A percentile compares a stretch with the other conserved stretches of the same genome.
These are phyloP conservation scores for Sphaeramia orbicularis DNA, from an alignment of 2,797 vertebrate genomes.

Conservation along the genomic window DNA sequence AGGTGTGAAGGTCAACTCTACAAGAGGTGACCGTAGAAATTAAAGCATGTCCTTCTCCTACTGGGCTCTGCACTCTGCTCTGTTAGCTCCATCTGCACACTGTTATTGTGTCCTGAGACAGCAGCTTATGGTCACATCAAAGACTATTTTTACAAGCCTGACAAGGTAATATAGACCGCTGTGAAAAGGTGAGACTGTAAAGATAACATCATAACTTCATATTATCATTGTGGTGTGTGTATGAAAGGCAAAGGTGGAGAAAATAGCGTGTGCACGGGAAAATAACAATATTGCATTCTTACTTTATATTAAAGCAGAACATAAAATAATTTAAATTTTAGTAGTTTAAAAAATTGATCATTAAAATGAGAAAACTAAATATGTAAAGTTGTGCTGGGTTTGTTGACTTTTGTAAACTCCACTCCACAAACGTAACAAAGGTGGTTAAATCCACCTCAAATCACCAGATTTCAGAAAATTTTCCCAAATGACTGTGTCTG, in stretches of 20 bases:
- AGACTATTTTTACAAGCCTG: constrained; percentile 36
- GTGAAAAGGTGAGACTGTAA: constrained; percentile 36
- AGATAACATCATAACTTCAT: constrained; percentile 43
- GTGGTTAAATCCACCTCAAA: too few species aligned
- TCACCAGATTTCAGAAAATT: too few species aligned
- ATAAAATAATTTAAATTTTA: background rate
- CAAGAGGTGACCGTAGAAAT: constrained; percentile 72
- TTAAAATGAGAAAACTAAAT: background rate
- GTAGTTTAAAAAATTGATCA: too few species aligned
- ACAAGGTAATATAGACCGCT: constrained; percentile 43
- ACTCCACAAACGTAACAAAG: too few species aligned
- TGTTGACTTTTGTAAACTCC: too few species aligned
- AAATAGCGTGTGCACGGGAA: constrained; percentile 1
- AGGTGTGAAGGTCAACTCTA: constrained; percentile 82
- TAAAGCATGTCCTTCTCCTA: constrained; percentile 75
- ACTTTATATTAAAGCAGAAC: constrained; percentile 9
- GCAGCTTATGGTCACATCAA: constrained; percentile 80
- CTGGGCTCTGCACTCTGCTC: constrained; percentile 48
- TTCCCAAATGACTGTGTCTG: too few species aligned
- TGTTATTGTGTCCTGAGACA: constrained; percentile 72
- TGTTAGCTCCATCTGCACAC: constrained; percentile 75
- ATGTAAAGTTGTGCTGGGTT: background rate
- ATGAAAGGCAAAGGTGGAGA: background rate
- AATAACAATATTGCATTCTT: background rate
- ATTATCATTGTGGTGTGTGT: constrained; percentile 15